Evolutionary conservation across 1,140 invertebrate species (phyloP), one percentile per base, ranked within the genome.

Genomic region (Drosophila jambulina): DNA sequence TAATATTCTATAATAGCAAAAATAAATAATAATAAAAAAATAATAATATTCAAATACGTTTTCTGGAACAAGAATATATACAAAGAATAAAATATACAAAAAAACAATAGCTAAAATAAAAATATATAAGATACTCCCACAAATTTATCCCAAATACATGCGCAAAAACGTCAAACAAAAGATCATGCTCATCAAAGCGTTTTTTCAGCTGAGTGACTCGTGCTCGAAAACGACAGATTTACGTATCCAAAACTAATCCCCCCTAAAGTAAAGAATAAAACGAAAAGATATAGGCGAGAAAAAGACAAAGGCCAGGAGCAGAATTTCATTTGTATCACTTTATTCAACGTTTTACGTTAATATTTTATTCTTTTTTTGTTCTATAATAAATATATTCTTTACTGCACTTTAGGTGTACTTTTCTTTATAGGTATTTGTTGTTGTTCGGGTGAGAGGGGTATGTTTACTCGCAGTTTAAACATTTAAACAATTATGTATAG

Each of bases 271-370:
- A 23, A 72, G 51, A 58, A 58, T 65, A 60, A 17, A 65, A 60
- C 23, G 32, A 29, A 4, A n/a, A 17, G 25, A 53, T 75, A 40
- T 75, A 62, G 29, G 12, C 9, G 17, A 59, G n/a, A 29, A 64
- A 54, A 42, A 43, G 13, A 67, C 48, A 53, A 34, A 67, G 29
- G 8, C 56, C 17, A 21, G 27, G 49, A 23, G 34, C 38, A 40
- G 21, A 59, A 45, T 63, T 80, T 63, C 42, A 54, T 84, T 85
- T 84, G 57, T 84, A 85, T 85, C 82, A 85, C 81, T 85, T 85
- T 85, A 85, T 85, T 85, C 78, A 85, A 85, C 82, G 81, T 83
- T 85, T 78, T 84, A 84, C 82, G 78, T 84, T 84, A 78, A 74
- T 84, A 72, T 77, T 67, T 68, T 48, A 8, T 80, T 61, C 38